Evolutionary conservation across 2,888 invertebrate species (phyloP).

Genomic region (Anarsia innoxiella): DNA sequence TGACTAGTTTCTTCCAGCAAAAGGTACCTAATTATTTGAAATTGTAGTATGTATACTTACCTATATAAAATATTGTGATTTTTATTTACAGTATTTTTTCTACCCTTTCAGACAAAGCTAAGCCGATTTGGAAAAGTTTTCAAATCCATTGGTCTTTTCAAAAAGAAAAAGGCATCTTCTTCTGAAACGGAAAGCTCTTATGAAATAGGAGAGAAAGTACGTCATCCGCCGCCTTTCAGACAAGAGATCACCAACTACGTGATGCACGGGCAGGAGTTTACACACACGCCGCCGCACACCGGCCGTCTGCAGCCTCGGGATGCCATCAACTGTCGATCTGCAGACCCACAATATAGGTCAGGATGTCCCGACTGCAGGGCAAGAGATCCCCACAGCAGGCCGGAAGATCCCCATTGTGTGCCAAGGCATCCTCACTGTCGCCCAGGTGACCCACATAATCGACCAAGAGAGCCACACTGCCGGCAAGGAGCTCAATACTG

Average conservation of each 20-base stretch:
- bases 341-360: no score
- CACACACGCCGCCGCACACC: slow-evolving; percentile 32
- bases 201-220: slow-evolving; percentile 23
- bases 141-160: slow-evolving; percentile 40
- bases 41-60: not conserved
- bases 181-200: slow-evolving; percentile 38
- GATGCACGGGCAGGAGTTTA: slow-evolving; percentile 48
- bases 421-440: no score
- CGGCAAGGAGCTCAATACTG: no score
- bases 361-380: no score
- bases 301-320: no score
- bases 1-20: slow-evolving; percentile 25
- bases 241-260: slow-evolving; percentile 50
- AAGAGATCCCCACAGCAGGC: no score
- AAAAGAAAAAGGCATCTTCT: slow-evolving; percentile 49
- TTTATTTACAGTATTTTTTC: not conserved
- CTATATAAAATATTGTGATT: not conserved
- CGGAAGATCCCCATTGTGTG: no score
- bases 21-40: slow-evolving; percentile 1
- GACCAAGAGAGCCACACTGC: no score
- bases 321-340: no score
- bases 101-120: slow-evolving; percentile 2
- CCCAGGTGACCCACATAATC: no score
- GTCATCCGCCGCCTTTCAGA: slow-evolving; percentile 31
- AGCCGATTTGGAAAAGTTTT: slow-evolving; percentile 36